Base-by-base conservation (phyloP, 2,797 vertebrate genomes). In the Squalus acanthias region DNA sequence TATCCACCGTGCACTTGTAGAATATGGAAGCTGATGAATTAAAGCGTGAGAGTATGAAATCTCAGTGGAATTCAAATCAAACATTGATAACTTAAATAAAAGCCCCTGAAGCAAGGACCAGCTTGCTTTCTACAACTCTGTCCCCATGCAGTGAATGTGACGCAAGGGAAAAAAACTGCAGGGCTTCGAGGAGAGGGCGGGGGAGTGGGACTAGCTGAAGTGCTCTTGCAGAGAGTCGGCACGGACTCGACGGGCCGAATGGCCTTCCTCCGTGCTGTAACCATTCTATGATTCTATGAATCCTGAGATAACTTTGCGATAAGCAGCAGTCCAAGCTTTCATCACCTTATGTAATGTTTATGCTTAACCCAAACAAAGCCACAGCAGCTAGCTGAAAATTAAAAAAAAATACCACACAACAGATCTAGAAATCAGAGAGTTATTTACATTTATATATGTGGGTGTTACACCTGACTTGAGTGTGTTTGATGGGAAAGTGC, bases 61-160 rank as follows among this genome's bases (percentile, higher is more conserved):
- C 29, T 92, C 33, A 39, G 33, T 67, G 60, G 89, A 92, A 39
- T 67, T 92, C 89, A 67, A 39, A 92, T 39, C 33, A 92, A 92
- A 67, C 17, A 92, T 92, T 92, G 63, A 92, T 67, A 65, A 67
- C 89, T 85, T 85, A 92, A 92, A 63, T 65, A n/a, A 89, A 89
- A 92, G 33, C 60, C 65, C 89, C 15, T 39, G 89, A n/a, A 92
- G n/a, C n/a, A 67, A 67, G 63, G 33, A 39, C 29, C 13, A 67
- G 1, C 33, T 46, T 50, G 6, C 39, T 50, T 85, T 50, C 82
- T 24, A 29, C 9, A 20, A n/a, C n/a, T 39, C 76, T 82, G 76
- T 15, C n/a, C 76, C 12, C 33, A 85, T 85, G 79, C 39, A 50
- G 20, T 50, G 20, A 24, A 39, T 39, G 39, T 39, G 39, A 39